Evolutionary conservation across 2,113 vertebrate genomes (phyloP).

Genomic region (Emydocephalus ijimae): DNA sequence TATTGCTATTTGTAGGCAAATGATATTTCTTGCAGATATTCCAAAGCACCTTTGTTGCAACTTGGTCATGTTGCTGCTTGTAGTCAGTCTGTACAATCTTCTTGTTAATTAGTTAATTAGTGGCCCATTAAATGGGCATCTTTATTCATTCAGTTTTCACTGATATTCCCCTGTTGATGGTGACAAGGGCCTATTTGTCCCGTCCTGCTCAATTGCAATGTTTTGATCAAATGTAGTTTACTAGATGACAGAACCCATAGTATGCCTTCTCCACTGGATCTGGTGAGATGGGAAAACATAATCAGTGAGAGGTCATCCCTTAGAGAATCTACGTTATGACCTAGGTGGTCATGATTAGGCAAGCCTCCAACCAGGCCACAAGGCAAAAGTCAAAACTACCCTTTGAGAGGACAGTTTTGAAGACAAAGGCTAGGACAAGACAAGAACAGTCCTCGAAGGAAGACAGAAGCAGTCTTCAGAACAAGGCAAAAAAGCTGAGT

Average conservation of each 20-base stretch:
- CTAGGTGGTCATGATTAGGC: too few species aligned
- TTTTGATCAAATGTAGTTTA: background rate
- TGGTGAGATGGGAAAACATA: background rate
- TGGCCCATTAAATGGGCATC: background rate
- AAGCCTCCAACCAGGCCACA: too few species aligned
- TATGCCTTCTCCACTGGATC: background rate
- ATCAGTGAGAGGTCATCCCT: background rate
- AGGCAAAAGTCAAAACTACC: too few species aligned
- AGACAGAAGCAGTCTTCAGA: too few species aligned
- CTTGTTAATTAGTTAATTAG: background rate
- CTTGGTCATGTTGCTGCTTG: background rate
- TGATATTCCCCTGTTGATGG: background rate
- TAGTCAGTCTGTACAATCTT: background rate
- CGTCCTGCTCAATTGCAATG: background rate
- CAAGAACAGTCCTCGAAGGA: too few species aligned
- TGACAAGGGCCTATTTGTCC: background rate
- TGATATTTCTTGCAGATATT: background rate
- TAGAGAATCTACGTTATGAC: background rate
- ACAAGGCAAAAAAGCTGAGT: too few species aligned
- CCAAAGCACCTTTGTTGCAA: background rate
- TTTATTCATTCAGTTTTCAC: background rate
- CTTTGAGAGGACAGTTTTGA: too few species aligned
- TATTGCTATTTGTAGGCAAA: background rate
- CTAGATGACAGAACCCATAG: background rate
- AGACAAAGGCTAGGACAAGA: too few species aligned